A percentile compares a stretch with the other conserved stretches of the same genome.
These are phyloP conservation scores for Spongilla lacustris DNA, from an alignment of 37 sponge, comb jelly and placozoan genomes.

Conservation along the genomic window DNA sequence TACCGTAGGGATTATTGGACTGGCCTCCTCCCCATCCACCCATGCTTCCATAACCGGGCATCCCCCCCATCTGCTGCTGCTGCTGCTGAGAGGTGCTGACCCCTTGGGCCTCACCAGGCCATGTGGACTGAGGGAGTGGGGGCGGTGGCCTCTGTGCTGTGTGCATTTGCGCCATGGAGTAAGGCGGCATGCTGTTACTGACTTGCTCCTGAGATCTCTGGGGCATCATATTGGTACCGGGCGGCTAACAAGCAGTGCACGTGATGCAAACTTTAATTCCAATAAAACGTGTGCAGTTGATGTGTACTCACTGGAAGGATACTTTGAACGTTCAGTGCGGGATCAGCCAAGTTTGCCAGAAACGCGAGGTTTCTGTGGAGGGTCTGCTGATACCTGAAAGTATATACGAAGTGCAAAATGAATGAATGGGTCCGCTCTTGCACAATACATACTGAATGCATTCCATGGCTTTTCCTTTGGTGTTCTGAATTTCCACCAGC, in stretches of 20 bases:
- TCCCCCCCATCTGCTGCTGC: neutral
- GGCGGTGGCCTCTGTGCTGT: neutral
- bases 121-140: neutral
- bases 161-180: slow-evolving; percentile 3
- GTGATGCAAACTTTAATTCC: too few relatives aligned
- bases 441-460: slow-evolving; percentile 68
- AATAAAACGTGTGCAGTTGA: too few relatives aligned
- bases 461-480: slow-evolving; percentile 72
- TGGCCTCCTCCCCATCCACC: neutral
- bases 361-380: slow-evolving; percentile 86
- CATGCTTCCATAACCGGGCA: neutral
- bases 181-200: neutral
- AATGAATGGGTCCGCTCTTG: too few relatives aligned
- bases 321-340: slow-evolving; percentile 55
- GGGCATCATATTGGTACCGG: slow-evolving; percentile 38
- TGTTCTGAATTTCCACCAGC: slow-evolving; percentile 64
- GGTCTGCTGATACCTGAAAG: slow-evolving; percentile 81
- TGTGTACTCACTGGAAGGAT: slow-evolving; percentile 58
- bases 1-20: neutral
- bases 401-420: neutral
- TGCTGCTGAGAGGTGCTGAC: neutral
- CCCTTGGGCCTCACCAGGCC: neutral
- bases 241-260: neutral
- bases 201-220: neutral
- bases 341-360: slow-evolving; percentile 82